Evolutionary conservation across 2,113 vertebrate genomes (phyloP), one percentile per base, ranked within the genome.

Genomic region (Edolisoma coerulescens): DNA sequence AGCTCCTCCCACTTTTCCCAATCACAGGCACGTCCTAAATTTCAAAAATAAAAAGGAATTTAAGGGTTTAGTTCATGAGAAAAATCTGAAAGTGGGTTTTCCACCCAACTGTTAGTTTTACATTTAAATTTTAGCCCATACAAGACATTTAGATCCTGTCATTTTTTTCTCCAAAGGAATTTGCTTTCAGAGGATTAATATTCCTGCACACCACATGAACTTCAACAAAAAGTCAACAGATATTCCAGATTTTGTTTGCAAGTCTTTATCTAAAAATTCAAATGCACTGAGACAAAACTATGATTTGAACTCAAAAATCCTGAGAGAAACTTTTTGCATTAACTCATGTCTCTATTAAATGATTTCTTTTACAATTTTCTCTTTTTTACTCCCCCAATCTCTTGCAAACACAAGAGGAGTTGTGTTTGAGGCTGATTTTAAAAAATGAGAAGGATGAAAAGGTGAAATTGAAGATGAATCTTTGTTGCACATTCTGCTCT

Each of bases 1-100:
- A 98, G 87, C 96, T 98, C 27, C 45, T 98, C 2, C 98, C 98
- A 6, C 97, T 98, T 63, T 98, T 98, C 23, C 99, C 99, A 10
- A 98, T 97, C 84, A 98, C 93, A 3, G 99, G 99, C 47, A 98
- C 44, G 4, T 98, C 98, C 98, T 98, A 68, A 78, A 85, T 4
- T 14, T 3, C 8, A 13, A 42, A 50, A 41, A 11, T 33, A 23
- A 50, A 35, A 4, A 12, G 1, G 11, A 63, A 37, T 71, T 53
- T 16, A 53, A 71, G 37, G 21, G 13, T 71, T 73, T 32, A 27
- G 9, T 45, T 93, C 32, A 23, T 42, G 33, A 84, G 16, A 49
- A 84, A 75, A 68, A 87, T 28, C 50, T 17, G 26, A 9, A 47
- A 75, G 27, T 47, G 6, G 6, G 56, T 52, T 83, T 85, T 45